Base-by-base conservation (phyloP, 2,113 vertebrate genomes). In the Bagarius yarrelli region DNA sequence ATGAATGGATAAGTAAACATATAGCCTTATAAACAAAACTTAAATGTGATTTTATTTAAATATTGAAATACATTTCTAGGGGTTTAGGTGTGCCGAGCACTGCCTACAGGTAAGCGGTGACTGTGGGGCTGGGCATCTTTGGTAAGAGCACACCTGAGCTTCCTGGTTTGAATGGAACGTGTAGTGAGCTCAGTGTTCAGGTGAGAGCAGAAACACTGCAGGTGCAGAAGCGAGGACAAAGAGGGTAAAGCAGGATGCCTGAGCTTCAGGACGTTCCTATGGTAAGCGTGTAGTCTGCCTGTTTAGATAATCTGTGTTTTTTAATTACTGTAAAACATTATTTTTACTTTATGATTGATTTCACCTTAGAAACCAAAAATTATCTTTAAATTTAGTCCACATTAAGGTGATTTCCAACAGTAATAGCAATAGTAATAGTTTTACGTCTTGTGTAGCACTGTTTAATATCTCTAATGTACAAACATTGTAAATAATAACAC, bases 251-350 rank as follows among this genome's bases (percentile, higher is more conserved):
- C 59, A 30, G 70, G 82, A 93, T 92, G 92, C 80, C 86, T 52
- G 87, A 84, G 44, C 78, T 77, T 78, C 75, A 90, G 57, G 91
- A 85, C 75, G 90, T 84, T 47, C 86, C 90, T 77, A 78, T 93
- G 90, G 92, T 92, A 82, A 92, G 76, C 2, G 5, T 30, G 44
- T n/a, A 47, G 44, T 78, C 47, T 53, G 16, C 30, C n/a, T 21
- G 14, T 23, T 55, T 23, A 6, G 12, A 73, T 13, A 21, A 53
- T 5, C 4, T 71, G 5, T 55, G 25, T 52, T 14, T 30, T 34
- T 55, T 52, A 55, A 3, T 34, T 9, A 32, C 11, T 55, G 69
- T 52, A 53, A 71, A 19, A 30, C 69, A 18, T 18, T 23, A 32
- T 72, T 53, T 72, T 1, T 47, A 47, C 5, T 47, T 47, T 47